Percentiles rank a stretch among this genome's conserved stretches.
phyloP scores from a whole-genome alignment of 2,888 invertebrate genomes.

The Drosophila pegasa region DNA sequence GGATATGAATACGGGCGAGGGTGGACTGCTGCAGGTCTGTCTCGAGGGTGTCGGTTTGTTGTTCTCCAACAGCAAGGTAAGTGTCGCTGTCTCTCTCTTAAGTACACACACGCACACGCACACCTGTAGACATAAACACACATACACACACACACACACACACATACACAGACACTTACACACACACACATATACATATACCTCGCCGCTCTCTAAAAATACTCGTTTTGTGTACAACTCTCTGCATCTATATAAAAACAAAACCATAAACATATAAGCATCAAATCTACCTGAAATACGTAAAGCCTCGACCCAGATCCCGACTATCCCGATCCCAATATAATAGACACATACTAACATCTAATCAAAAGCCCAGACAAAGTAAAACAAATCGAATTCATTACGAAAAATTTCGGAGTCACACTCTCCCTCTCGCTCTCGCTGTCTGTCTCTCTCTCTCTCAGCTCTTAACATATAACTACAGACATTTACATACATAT shows the following conservation, averaged over 20 bases:
- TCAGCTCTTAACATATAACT: constrained; percentile 28
- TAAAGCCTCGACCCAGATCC: constrained; percentile 19
- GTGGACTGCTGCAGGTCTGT: constrained; percentile 98
- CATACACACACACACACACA: constrained; percentile 17
- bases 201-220: constrained; percentile 61
- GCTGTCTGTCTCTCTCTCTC: neutral
- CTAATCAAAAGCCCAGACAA: constrained; percentile 31
- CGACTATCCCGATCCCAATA: constrained; percentile 5
- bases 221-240: constrained; percentile 64
- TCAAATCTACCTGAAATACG: constrained; percentile 43
- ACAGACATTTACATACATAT: constrained; percentile 45
- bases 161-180: constrained; percentile 8
- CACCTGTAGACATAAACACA: constrained; percentile 12
- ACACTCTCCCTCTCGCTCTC: constrained; percentile 2
- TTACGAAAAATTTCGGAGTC: constrained; percentile 13
- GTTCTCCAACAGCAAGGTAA: constrained; percentile 99
- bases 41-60: constrained; percentile 99
- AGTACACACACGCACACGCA: constrained; percentile 22
- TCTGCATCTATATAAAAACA: constrained; percentile 61
- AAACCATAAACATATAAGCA: constrained; percentile 54
- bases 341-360: constrained; percentile 37
- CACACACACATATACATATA: constrained; percentile 25
- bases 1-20: constrained; percentile 98
- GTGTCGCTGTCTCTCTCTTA: constrained; percentile 63
- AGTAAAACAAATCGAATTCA: constrained; percentile 21